Evolutionary conservation across 2,113 vertebrate species (phyloP).

Genomic region (Mirounga angustirostris): DNA sequence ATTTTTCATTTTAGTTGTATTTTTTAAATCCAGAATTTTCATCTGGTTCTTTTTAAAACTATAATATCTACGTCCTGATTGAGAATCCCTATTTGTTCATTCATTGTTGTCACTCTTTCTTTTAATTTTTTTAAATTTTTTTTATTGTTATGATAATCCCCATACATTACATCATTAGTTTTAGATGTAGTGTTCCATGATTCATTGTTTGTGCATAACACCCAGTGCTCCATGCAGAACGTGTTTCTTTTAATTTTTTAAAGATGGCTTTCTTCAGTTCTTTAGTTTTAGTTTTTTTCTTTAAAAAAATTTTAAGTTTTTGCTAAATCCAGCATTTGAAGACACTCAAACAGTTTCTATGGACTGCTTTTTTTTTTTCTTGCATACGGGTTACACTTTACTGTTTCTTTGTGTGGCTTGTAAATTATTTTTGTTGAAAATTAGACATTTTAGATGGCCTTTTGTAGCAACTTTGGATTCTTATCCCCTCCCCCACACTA

Average conservation of each 20-base stretch:
- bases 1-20: not conserved
- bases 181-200: too few species aligned
- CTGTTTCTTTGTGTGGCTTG: not conserved
- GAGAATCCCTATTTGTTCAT: slow-evolving; percentile 17
- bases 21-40: slow-evolving; percentile 32
- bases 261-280: slow-evolving; percentile 23
- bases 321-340: not conserved
- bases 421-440: slow-evolving; percentile 16
- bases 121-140: not conserved
- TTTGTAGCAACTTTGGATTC: not conserved
- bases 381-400: not conserved
- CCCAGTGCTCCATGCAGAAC: too few species aligned
- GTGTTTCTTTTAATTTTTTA: slow-evolving; percentile 26
- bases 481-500: not conserved
- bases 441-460: not conserved
- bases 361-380: not conserved
- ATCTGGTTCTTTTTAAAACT: not conserved
- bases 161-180: too few species aligned
- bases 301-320: not conserved
- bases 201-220: too few species aligned
- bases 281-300: not conserved
- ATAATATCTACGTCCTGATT: not conserved
- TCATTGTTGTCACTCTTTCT: not conserved
- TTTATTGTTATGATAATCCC: too few species aligned
- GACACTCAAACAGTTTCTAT: not conserved